Conservation (phyloP, 2,113 vertebrate species). For the Crocuta crocuta region DNA sequence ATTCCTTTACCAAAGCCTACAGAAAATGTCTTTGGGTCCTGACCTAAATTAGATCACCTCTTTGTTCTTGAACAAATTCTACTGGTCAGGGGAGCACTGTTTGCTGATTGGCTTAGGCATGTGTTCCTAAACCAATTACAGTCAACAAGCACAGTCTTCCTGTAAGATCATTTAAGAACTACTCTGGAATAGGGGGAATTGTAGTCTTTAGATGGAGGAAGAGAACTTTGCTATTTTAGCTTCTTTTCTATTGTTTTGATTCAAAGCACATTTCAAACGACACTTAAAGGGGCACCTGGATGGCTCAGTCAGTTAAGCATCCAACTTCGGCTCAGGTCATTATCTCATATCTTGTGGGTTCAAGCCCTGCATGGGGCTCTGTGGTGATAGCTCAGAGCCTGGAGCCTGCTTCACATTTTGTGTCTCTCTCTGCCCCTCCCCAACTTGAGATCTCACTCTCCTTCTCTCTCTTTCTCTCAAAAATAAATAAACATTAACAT, state of each 20-base stretch:
- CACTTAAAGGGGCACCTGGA: no score
- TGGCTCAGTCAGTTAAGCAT: no score
- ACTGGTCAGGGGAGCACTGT: not conserved
- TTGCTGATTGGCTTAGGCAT: not conserved
- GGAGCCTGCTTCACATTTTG: no score
- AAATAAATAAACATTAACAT: no score
- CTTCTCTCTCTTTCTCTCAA: no score
- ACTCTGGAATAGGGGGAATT: not conserved
- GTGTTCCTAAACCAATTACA: not conserved
- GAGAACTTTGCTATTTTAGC: not conserved
- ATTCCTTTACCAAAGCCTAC: not conserved
- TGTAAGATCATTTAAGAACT: not conserved
- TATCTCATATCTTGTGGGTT: no score
- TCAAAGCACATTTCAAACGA: not conserved
- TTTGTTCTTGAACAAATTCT: not conserved
- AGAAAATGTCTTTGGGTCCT: not conserved
- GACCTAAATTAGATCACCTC: not conserved
- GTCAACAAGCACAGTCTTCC: not conserved
- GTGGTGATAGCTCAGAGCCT: no score
- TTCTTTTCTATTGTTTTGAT: slow-evolving; percentile 6
- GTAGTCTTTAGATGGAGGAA: not conserved
- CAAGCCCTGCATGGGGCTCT: no score
- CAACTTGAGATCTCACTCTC: no score
- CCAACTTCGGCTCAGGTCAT: no score
- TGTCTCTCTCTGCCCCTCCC: no score